Evolutionary conservation across 1,140 invertebrate species (phyloP), one percentile per base, ranked within the genome.

Genomic region (Brachionus koreanus): DNA sequence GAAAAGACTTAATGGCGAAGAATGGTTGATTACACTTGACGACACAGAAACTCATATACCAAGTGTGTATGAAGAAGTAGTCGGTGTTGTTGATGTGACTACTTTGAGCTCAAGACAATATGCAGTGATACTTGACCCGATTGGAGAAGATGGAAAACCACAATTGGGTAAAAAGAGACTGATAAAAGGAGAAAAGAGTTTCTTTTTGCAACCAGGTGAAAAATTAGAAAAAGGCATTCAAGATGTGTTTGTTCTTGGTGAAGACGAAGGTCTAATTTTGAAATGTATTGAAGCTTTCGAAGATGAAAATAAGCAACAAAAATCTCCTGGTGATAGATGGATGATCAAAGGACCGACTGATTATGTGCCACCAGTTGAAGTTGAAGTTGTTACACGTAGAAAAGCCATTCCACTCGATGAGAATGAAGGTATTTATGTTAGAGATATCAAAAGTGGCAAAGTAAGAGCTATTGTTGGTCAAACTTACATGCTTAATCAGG

Each of bases 401-500:
- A 84, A 86, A 67, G 88, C 90, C 16, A 90, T 91, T 46, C 89
- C 90, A 63, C 84, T 91, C 63, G 90, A 91, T 85, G 89, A 90
- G 74, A 91, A 90, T 85, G 90, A 91, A 85, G 90, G 90, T 39
- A 90, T 91, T 81, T 91, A 91, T 85, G 89, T 91, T 63, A 82
- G 90, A 43, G 88, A 91, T 84, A 87, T 89, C 23, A 90, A 90
- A 83, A 87, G 85, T 84, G 90, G 90, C 77, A 87, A 88, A 84
- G 82, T 83, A 25, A 85, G 90, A 61, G 87, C 88, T n/a, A 86
- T 90, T n/a, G 88, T 87, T 69, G 90, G 89, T 10, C 84, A 88
- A 57, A 90, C 90, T 2, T 91, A 91, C 84, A 90, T 91, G 89
- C 83, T 91, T 12, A 90, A 86, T 42, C 88, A 90, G 83, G 89